Base-by-base conservation (phyloP, 2,888 invertebrate genomes). In the Stenolophus ochropezus region DNA sequence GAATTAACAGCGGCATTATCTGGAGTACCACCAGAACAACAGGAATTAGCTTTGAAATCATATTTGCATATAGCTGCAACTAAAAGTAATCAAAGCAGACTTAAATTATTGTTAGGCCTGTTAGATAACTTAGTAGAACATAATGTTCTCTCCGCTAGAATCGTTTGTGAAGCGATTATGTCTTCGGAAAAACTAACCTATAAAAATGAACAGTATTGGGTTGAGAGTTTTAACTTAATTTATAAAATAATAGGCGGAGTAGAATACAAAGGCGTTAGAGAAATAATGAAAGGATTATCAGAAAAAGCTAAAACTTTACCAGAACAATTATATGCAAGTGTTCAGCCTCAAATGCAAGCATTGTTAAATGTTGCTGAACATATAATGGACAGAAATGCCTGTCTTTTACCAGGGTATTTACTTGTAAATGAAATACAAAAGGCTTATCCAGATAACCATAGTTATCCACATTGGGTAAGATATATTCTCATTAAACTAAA, bases 351-450 rank as follows among this genome's bases (percentile, higher is more conserved):
- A 88, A 90, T 97, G 82, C 93, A 95, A 87, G 95, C 95, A 4
- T 90, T 98, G 27, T 93, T 96, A 85, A 93, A 93, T 87, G 94
- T 98, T 0, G 93, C 98, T 83, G 93, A 95, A 84, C 95, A 96
- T 86, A 97, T 98, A 86, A 96, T 98, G 90, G 96, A 98, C 88
- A 92, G 98, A 47, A 96, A 97, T 89, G 95, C 96, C 20, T 97
- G 97, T 86, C 91, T 98, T 47, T 90, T 98, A 81, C 98, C 98
- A 0, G 97, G 97, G 4, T 98, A 98, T 89, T 96, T 99, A 86
- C 95, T 98, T 84, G 96, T 97, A 0, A 98, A 97, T 87, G 98
- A 98, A 91, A 94, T 98, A 84, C 96, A 96, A 86, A 98, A 98
- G 88, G 94, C 94, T 61, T 95, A 94, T 88, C 94, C 95, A 0